phyloP scores from a whole-genome alignment of 2,888 invertebrate species.

The Flexamia atlantica region DNA sequence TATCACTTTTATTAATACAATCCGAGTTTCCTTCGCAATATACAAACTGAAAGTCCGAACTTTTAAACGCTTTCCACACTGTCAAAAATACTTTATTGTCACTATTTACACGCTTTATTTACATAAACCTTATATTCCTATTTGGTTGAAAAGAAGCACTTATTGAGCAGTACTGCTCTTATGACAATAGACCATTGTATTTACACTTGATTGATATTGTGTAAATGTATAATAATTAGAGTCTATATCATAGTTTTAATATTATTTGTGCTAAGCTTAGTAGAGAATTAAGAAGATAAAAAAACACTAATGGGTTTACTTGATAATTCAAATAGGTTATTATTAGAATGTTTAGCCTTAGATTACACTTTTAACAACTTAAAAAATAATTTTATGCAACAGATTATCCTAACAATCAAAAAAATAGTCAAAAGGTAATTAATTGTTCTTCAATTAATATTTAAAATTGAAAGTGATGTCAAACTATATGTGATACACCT shows the following conservation, averaged over 20 bases:
- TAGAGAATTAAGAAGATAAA: not conserved
- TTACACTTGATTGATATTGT: constrained; percentile 26
- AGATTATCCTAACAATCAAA: not conserved
- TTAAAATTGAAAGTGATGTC: not conserved
- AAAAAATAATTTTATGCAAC: not conserved
- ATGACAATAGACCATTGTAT: constrained; percentile 10
- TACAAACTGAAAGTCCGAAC: constrained; percentile 46
- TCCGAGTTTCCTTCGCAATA: constrained; percentile 12
- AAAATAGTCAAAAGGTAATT: too few relatives aligned
- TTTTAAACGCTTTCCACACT: constrained; percentile 27
- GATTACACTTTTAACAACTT: not conserved
- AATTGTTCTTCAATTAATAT: too few relatives aligned
- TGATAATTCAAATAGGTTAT: not conserved
- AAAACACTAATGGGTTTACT: not conserved
- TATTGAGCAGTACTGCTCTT: not conserved
- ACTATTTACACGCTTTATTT: constrained; percentile 48
- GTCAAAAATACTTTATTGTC: constrained; percentile 47
- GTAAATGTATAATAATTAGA: constrained; percentile 9
- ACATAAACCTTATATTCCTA: constrained; percentile 15
- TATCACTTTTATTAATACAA: constrained; percentile 44
- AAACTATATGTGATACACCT: not conserved
- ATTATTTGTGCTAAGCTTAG: constrained; percentile 11
- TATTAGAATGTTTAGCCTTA: not conserved
- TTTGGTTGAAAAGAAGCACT: constrained; percentile 47
- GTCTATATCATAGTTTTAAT: not conserved